Conservation (phyloP, 2,113 vertebrate genomes). For the Chauna torquata region DNA sequence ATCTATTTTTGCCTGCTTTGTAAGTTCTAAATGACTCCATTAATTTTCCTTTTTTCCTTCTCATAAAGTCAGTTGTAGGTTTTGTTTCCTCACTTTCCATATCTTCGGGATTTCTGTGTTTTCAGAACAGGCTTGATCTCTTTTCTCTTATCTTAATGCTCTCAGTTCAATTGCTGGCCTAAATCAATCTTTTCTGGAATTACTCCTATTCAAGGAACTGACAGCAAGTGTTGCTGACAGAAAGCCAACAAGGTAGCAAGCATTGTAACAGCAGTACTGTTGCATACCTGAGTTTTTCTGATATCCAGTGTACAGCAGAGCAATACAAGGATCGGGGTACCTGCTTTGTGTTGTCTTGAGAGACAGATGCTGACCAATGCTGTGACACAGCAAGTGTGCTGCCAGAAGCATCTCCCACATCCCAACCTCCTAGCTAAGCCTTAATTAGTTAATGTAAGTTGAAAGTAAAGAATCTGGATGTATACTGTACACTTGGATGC, state of each 20-base stretch:
- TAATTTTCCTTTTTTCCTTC: not conserved
- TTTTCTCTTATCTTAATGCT: not conserved
- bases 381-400: not conserved
- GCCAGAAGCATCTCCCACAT: not conserved
- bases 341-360: not conserved
- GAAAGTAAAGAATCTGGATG: not conserved
- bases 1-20: not conserved
- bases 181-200: not conserved
- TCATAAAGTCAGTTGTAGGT: not conserved
- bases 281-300: not conserved
- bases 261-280: not conserved
- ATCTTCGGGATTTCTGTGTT: not conserved
- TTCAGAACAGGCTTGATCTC: not conserved
- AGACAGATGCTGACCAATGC: not conserved
- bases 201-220: not conserved
- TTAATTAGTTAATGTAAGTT: not conserved
- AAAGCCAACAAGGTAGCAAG: not conserved
- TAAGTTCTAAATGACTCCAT: not conserved
- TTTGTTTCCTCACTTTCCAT: not conserved
- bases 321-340: not conserved
- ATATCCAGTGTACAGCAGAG: not conserved
- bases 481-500: not conserved
- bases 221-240: not conserved
- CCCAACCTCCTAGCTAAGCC: not conserved
- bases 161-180: not conserved